phyloP scores from a whole-genome alignment of 2,888 invertebrate species.

The Acleris sparsana region DNA sequence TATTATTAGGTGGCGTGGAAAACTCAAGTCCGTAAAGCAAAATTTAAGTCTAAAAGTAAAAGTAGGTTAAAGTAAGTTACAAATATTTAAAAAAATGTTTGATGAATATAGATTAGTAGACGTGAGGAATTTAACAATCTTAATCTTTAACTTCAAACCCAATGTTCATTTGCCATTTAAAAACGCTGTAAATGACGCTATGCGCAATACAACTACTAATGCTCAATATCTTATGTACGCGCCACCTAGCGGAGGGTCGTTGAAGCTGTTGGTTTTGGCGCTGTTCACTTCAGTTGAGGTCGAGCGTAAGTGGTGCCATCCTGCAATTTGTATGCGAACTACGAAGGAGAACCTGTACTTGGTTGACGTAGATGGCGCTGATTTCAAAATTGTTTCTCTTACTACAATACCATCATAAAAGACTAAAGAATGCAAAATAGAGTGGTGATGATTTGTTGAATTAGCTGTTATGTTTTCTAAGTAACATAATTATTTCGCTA shows the following conservation, averaged over 20 bases:
- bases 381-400: conserved; percentile 36
- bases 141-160: no score
- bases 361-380: conserved; percentile 63
- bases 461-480: no score
- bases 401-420: not conserved
- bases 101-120: no score
- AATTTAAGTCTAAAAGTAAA: no score
- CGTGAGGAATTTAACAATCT: no score
- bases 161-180: not conserved
- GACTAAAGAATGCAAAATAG: no score
- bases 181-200: conserved; percentile 3
- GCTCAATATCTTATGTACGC: conserved; percentile 2
- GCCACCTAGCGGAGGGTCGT: conserved; percentile 54
- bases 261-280: conserved; percentile 36
- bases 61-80: no score
- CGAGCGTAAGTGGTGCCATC: conserved; percentile 44
- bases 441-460: no score
- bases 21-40: no score
- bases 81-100: no score
- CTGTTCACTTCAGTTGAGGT: conserved; percentile 9
- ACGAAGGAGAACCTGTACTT: conserved; percentile 10
- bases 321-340: conserved; percentile 44
- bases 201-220: not conserved
- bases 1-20: not conserved
- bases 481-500: no score